Evolutionary conservation across 2,113 vertebrate species (phyloP), one percentile per base, ranked within the genome.

Genomic region (Pteronura brasiliensis): DNA sequence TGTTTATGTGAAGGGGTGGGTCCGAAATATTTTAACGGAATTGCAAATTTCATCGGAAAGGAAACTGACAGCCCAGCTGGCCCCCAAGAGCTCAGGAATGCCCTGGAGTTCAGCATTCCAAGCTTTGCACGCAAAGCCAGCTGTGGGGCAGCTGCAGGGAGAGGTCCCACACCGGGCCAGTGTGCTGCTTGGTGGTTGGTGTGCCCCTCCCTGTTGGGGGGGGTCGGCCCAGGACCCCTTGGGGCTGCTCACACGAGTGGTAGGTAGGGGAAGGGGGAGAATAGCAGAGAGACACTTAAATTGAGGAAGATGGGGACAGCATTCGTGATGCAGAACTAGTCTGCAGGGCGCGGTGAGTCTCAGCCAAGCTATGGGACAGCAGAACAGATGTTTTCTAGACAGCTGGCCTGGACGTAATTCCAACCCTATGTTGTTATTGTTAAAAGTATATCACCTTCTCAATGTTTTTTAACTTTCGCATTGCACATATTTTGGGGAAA

Each of bases 91-190:
- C 74, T 42, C 79, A 44, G 95, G 52, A 88, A 74, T 7, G 47
- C 84, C 63, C 18, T 1, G 0, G 44, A 7, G 17, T 83, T 15
- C 94, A 71, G 80, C 42, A 9, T 80, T 76, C 92, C 80, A 31
- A 4, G 57, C 79, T 76, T 17, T 18, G 2, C 39, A 55, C 0
- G 14, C 82, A 42, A 3, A 91, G 92, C 85, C 92, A 88, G 91
- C 95, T 96, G 96, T 39, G 77, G 61, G 55, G 74, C 95, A 96
- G 96, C 94, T 93, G 27, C 6, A 31, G 44, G 31, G 18, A 18
- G 49, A 39, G 23, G 42, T 34, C 44, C 57, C 14, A 20, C 25
- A 0, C 31, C 17, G 17, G 7, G 0, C 39, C 17, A 25, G 7
- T 39, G 13, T 74, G 39, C n/a, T 74, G 72, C 39, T 8, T 15